Base-by-base conservation (phyloP, 2,888 invertebrate genomes). In the Callosobruchus maculatus region DNA sequence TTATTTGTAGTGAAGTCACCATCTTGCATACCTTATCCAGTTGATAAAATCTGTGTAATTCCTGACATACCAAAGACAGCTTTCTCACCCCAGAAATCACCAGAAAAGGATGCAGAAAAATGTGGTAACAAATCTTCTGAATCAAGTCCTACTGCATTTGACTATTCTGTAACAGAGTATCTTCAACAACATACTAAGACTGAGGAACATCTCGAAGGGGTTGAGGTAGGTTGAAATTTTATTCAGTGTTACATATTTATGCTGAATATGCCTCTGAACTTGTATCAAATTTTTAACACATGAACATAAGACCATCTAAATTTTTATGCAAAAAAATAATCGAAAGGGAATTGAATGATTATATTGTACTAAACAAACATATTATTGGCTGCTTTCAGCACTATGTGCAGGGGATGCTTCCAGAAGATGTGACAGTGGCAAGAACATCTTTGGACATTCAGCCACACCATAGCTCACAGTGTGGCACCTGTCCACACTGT, bases 401-500 rank as follows among this genome's bases (percentile, higher is more conserved):
- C 13, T 49, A 49, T 49, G 49, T 49, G 13, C 21, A 79, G 78
- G 70, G 75, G 7, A 74, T 79, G 76, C 77, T 78, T 31, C 75
- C 78, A n/a, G 81, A 81, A 22, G 81, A 80, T 69, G 75, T 79
- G 18, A 78, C 77, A 67, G 79, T 78, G n/a, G 74, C 78, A 20
- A 78, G 49, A 5, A 78, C 77, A 31, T 72, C 74, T 68, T 73
- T 79, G 20, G 79, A 80, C 21, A 73, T 78, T 21, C 84, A 82
- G 70, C 84, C 85, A 0, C 86, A 86, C 77, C 86, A 87, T 76
- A 86, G 86, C 78, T 87, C 87, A 2, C 87, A 87, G 77, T 91
- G 91, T 80, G 91, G 92, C 0, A 91, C 90, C 78, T 92, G 92
- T 82, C 92, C 92, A 0, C 92, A 92, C 82, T 92, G 92, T 79